Conservation (phyloP, 2,797 vertebrate genomes). For the Pangasius sanitwongsei region DNA sequence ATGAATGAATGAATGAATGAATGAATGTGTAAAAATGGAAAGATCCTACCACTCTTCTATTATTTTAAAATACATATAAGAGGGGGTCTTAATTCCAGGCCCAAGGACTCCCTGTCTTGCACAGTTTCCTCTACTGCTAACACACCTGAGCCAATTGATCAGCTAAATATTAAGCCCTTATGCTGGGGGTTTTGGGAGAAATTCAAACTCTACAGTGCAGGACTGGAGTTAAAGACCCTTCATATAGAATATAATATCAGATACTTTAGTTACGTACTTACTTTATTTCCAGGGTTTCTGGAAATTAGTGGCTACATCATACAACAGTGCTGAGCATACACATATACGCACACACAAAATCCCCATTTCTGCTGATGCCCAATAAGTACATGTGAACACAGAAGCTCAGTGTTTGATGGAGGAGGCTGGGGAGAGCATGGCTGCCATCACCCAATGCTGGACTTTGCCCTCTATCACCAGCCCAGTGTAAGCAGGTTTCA, state of each 20-base stretch:
- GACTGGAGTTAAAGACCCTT: background rate
- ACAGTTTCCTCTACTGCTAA: background rate
- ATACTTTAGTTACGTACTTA: background rate
- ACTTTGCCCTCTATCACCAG: constrained; percentile 47
- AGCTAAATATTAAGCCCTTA: background rate
- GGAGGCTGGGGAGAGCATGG: constrained; percentile 33
- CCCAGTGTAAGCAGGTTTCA: constrained; percentile 57
- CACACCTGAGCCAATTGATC: background rate
- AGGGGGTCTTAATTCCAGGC: background rate
- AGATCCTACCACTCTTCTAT: too few species aligned
- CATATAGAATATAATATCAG: background rate
- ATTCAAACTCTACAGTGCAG: background rate
- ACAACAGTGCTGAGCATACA: background rate
- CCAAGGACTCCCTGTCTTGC: background rate
- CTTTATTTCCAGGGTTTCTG: background rate
- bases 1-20: too few species aligned
- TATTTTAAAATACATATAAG: background rate
- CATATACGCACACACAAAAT: background rate
- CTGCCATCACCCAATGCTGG: constrained; percentile 59
- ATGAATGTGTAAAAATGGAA: too few species aligned
- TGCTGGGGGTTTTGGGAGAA: background rate
- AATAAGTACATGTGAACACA: constrained; percentile 50
- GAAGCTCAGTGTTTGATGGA: constrained; percentile 53
- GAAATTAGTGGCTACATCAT: background rate
- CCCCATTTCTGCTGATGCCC: constrained; percentile 18